These are phyloP conservation scores for Botia almorhae DNA, from an alignment of 2,797 vertebrate species.

Conservation along the genomic window DNA sequence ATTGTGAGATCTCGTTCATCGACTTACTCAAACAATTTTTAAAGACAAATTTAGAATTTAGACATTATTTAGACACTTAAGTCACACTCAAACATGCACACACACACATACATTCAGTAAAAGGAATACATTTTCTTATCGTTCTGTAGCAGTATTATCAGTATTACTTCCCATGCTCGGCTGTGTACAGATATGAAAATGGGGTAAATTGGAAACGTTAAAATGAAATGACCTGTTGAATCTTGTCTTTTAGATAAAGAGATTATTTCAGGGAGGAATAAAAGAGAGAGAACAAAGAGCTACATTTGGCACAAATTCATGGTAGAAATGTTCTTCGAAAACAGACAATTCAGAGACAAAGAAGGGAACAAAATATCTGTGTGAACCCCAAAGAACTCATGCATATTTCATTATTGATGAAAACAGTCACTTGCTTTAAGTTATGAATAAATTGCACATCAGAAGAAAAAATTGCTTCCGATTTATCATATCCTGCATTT, in stretches of 20 bases:
- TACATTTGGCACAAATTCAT: conserved; percentile 23
- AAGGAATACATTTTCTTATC: neutral
- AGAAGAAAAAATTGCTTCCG: neutral
- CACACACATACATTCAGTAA: too few relatives aligned
- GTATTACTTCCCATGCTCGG: neutral
- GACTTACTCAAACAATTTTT: too few relatives aligned
- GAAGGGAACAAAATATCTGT: conserved; percentile 24
- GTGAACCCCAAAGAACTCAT: conserved; percentile 49
- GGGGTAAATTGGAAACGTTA: conserved; percentile 14
- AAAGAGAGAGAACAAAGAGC: conserved; percentile 5
- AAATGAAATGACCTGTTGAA: conserved; percentile 24
- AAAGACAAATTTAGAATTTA: too few relatives aligned
- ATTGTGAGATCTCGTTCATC: too few relatives aligned
- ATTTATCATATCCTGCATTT: conserved; percentile 2
- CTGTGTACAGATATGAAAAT: conserved; percentile 12
- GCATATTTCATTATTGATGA: conserved; percentile 49
- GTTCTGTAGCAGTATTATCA: neutral
- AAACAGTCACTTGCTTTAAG: conserved; percentile 34
- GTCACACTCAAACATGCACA: too few relatives aligned
- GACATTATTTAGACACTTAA: too few relatives aligned
- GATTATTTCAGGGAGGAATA: conserved; percentile 18
- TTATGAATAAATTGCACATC: conserved; percentile 40
- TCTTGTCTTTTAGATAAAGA: conserved; percentile 17
- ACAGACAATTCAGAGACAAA: conserved; percentile 6
- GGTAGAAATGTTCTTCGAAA: conserved; percentile 8